Percentiles rank a stretch among this genome's conserved stretches.
phyloP scores from a whole-genome alignment of 1,140 invertebrate genomes.

The Drosophila bocki region DNA sequence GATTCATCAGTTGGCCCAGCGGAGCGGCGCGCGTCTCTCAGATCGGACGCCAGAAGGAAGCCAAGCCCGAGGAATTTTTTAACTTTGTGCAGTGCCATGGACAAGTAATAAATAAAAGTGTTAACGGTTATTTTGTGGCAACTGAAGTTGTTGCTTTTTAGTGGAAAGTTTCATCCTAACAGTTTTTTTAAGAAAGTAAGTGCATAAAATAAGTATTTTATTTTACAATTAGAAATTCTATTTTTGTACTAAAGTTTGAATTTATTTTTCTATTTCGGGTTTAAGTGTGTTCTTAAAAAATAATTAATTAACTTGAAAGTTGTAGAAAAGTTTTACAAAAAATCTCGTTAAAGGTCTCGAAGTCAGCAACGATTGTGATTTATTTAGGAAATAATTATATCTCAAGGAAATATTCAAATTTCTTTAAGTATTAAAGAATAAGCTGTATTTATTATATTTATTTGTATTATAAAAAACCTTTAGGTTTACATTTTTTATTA shows the following conservation, averaged over 20 bases:
- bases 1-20: slow-evolving; percentile 66
- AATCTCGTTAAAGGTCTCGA: neutral
- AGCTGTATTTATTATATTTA: neutral
- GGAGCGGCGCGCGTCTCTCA: slow-evolving; percentile 74
- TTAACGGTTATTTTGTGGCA: neutral
- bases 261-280: no score
- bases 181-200: slow-evolving; percentile 19
- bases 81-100: slow-evolving; percentile 26
- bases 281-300: neutral
- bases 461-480: neutral
- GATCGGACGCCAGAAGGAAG: slow-evolving; percentile 29
- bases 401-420: neutral
- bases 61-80: slow-evolving; percentile 4
- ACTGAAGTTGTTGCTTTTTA: neutral
- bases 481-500: neutral
- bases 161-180: neutral
- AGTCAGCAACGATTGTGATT: neutral
- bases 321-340: neutral
- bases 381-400: neutral
- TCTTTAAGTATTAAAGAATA: neutral
- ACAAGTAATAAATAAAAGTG: slow-evolving; percentile 22
- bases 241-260: neutral
- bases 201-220: neutral
- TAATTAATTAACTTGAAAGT: no score
- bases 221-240: neutral